These are phyloP conservation scores for Sinosuthora webbiana DNA, from an alignment of 2,113 vertebrate genomes.

Conservation along the genomic window DNA sequence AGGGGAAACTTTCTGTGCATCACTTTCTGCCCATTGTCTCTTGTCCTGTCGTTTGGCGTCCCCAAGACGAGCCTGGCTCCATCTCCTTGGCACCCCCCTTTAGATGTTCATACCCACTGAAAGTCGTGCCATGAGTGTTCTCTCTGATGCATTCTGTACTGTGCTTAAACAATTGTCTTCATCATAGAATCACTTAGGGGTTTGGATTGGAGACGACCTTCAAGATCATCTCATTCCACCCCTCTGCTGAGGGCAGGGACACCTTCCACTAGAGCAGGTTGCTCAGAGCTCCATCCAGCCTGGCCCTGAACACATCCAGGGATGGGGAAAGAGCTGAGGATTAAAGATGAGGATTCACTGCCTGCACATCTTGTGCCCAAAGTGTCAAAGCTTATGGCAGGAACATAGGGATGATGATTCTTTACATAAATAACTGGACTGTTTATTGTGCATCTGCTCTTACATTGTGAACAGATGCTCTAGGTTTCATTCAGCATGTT, in stretches of 20 bases:
- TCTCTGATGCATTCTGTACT: neutral
- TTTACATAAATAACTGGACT: neutral
- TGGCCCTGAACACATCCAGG: neutral
- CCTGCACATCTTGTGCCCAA: too few species aligned
- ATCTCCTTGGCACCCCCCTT: neutral
- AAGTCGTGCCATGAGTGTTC: accelerated
- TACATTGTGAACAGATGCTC: neutral
- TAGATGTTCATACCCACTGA: neutral
- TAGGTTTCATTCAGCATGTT: accelerated
- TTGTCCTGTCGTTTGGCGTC: neutral
- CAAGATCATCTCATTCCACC: neutral
- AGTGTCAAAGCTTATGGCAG: neutral
- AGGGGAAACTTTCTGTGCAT: neutral
- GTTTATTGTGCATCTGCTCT: neutral
- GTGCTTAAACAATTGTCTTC: neutral
- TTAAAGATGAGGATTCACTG: neutral
- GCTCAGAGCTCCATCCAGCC: neutral
- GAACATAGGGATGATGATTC: neutral
- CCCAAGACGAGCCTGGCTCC: neutral
- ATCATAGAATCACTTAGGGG: neutral
- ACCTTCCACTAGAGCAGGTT: neutral
- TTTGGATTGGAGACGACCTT: neutral
- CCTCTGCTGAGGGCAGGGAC: neutral
- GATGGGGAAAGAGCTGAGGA: neutral
- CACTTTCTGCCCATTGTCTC: neutral